Evolutionary conservation across 2,113 vertebrate species (phyloP).

Genomic region (Tachycineta bicolor): DNA sequence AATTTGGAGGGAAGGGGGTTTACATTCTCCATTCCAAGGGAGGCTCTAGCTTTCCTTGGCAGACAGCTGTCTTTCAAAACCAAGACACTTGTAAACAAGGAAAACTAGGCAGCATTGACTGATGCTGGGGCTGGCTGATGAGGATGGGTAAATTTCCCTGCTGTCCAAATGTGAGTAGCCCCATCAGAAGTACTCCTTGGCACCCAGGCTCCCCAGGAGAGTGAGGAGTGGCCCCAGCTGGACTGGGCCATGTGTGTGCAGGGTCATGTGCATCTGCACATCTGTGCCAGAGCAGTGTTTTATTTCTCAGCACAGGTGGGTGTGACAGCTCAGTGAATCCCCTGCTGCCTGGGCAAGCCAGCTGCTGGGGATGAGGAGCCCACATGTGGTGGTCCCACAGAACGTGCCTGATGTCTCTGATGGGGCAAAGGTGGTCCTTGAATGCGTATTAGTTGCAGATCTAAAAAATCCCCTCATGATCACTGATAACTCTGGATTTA

Average conservation of each 20-base stretch:
- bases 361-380: background rate
- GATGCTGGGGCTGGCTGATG: background rate
- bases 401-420: fast-evolving
- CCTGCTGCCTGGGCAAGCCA: fast-evolving
- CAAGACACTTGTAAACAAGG: background rate
- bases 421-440: background rate
- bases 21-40: no score
- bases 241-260: background rate
- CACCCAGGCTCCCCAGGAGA: fast-evolving
- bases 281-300: background rate
- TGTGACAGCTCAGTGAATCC: background rate
- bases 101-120: background rate
- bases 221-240: background rate
- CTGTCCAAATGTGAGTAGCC: background rate
- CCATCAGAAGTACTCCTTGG: background rate
- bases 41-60: no score
- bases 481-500: background rate
- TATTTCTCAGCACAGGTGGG: background rate
- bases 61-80: no score
- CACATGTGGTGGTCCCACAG: fast-evolving
- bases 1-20: no score
- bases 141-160: background rate
- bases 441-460: background rate
- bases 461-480: background rate
- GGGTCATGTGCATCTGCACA: background rate